Evolutionary conservation across 1,140 invertebrate species (phyloP), one percentile per base, ranked within the genome.

Genomic region (Aphaenogaster ashmeadi): DNA sequence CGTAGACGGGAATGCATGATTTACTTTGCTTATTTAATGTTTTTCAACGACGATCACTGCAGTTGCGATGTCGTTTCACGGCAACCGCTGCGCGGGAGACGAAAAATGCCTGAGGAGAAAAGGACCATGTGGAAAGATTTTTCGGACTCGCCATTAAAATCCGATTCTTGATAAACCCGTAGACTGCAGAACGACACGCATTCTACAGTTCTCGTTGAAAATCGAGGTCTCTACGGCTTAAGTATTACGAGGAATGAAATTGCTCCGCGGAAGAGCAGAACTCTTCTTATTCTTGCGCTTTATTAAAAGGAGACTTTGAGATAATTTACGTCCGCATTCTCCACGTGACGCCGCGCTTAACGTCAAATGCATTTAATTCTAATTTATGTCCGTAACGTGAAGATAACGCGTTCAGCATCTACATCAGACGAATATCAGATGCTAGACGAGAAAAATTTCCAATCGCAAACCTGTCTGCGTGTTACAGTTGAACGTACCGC

Each of bases 311-410:
- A 47, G 67, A 27, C 11, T 50, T 27, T 7, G 27, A 54, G 67
- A 83, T 74, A 44, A 72, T 83, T 72, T 72, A 60, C 67, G 54
- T 71, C 1, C 67, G 41, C 47, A 58, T 83, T 83, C 66, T 47
- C 21, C 38, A 18, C 15, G 18, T 33, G 27, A 38, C 62, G 64
- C 41, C 15, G 66, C 67, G 69, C 27, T 58, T 47, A 72, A n/a
- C 41, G 11, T 41, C 67, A 15, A 60, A 69, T n/a, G 33, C 80
- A 44, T 60, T 84, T 84, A 75, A 84, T 84, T 75, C 54, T 83
- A 54, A 83, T 83, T 83, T 74, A 83, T 74, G 54, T 21, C 41
- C 9, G 11, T 18, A 83, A 60, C 13, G 41, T 21, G 54, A 62
- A 60, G 54, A 60, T 60, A 38, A 71, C 44, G 67, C 58, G 15